Evolutionary conservation across 2,797 vertebrate species (phyloP), one percentile per base, ranked within the genome.

Genomic region (Macropodus opercularis): DNA sequence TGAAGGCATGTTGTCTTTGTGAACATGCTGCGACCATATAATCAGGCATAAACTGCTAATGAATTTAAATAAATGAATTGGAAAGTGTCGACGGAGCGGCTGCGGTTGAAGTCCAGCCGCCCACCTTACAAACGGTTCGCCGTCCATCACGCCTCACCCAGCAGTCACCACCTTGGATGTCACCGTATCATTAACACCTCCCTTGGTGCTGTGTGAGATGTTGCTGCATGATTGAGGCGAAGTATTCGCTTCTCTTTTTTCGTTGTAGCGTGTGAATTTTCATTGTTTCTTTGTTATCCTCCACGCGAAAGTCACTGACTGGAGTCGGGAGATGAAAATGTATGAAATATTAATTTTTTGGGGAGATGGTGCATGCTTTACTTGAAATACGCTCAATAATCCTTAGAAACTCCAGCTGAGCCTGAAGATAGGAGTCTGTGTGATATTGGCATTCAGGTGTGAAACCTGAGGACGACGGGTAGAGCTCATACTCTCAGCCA

Each of bases 141-240:
- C 67, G 44, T 70, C 55, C 44, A 62, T 77, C 76, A 71, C 83
- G 74, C 72, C 63, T 79, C 59, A 36, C 49, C 44, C 53, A 44
- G 19, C 17, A 40, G 63, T 61, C 61, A 48, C 47, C 55, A n/a
- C 51, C 26, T 58, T 55, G 39, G n/a, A 50, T 62, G 51, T 68
- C 39, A 27, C 50, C 47, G 34, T 75, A 56, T 81, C 70, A 88
- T 87, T 81, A 84, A 53, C 88, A 77, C 83, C 71, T 80, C 75
- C 62, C 17, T 48, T 72, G 70, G 49, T 69, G 74, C 61, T 66
- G 49, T 62, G 27, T 24, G 40, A 71, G 62, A 64, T 51, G 44
- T 7, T 43, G 51, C 57, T 52, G 59, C 38, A 32, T 43, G 42
- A 50, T 67, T 63, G 60, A 63, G 41, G 43, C 18, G 53, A 49